These are phyloP conservation scores for Liopterus haemorrhoidalis DNA, from an alignment of 2,888 invertebrate species.

Conservation along the genomic window DNA sequence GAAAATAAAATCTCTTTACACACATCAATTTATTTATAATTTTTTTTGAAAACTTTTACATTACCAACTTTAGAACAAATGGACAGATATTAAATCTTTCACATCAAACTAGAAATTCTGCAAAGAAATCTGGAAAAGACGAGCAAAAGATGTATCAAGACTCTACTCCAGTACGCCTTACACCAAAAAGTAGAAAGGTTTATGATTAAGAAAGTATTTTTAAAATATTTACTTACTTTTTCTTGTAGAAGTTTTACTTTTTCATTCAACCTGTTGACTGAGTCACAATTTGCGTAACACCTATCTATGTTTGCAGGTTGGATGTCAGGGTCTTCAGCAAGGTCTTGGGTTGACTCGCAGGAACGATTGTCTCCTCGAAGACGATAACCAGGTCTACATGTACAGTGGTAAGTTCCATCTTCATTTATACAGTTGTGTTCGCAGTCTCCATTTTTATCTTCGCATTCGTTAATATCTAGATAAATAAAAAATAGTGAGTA, in stretches of 20 bases:
- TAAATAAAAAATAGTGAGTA: too few relatives aligned
- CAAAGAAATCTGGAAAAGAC: too few relatives aligned
- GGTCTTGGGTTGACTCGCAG: constrained; percentile 44
- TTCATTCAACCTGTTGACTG: constrained; percentile 53
- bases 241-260: constrained; percentile 52
- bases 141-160: too few relatives aligned
- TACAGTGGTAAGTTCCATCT: constrained; percentile 55
- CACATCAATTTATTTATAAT: too few relatives aligned
- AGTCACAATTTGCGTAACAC: constrained; percentile 60
- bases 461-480: constrained; percentile 56
- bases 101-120: too few relatives aligned
- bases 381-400: constrained; percentile 51
- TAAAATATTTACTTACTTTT: constrained; percentile 37
- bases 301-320: constrained; percentile 46
- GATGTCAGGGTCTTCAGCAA: constrained; percentile 20
- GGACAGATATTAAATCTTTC: too few relatives aligned
- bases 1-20: too few relatives aligned
- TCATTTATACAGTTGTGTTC: constrained; percentile 59
- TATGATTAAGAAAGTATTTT: constrained; percentile 18
- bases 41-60: too few relatives aligned
- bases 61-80: too few relatives aligned
- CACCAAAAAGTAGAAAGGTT: too few relatives aligned
- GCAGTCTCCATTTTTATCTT: constrained; percentile 56
- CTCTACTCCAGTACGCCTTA: too few relatives aligned
- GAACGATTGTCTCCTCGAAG: constrained; percentile 54